Conservation (phyloP, 2,888 invertebrate genomes). For the Miltochrista miniata region DNA sequence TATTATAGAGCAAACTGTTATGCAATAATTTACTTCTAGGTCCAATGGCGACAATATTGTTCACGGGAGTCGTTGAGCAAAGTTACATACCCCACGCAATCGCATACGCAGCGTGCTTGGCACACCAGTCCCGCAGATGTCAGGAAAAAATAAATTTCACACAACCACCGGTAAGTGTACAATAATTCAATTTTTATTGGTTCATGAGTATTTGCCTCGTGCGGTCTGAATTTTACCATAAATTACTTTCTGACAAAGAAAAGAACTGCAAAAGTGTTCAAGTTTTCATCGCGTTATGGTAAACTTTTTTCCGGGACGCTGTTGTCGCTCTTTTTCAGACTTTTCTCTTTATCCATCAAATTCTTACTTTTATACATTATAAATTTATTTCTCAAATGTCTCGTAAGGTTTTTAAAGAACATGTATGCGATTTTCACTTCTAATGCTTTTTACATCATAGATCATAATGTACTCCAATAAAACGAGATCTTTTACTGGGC, state of each 20-base stretch:
- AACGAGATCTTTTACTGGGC: too few species aligned
- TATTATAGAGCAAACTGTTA: neutral
- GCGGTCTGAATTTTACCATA: slow-evolving; percentile 28
- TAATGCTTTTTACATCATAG: too few species aligned
- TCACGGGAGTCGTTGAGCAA: slow-evolving; percentile 91
- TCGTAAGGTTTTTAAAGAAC: neutral
- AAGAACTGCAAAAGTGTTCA: slow-evolving; percentile 21
- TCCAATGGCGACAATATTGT: slow-evolving; percentile 86
- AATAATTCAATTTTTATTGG: slow-evolving; percentile 6
- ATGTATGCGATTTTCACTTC: too few species aligned
- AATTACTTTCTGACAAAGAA: slow-evolving; percentile 29
- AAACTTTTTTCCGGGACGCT: slow-evolving; percentile 14
- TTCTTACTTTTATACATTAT: neutral
- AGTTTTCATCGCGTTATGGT: slow-evolving; percentile 30
- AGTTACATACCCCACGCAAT: slow-evolving; percentile 94
- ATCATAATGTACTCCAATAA: too few species aligned
- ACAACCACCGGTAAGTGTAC: slow-evolving; percentile 66
- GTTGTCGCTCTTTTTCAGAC: too few species aligned
- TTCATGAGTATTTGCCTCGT: slow-evolving; percentile 21
- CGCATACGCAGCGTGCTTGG: slow-evolving; percentile 90
- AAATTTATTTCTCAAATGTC: slow-evolving; percentile 6
- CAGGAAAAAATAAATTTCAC: slow-evolving; percentile 83
- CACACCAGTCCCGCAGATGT: slow-evolving; percentile 87
- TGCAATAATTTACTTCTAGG: slow-evolving; percentile 51
- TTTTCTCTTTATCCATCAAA: too few species aligned